Evolutionary conservation across 2,113 vertebrate genomes (phyloP).

Genomic region (Grus americana): DNA sequence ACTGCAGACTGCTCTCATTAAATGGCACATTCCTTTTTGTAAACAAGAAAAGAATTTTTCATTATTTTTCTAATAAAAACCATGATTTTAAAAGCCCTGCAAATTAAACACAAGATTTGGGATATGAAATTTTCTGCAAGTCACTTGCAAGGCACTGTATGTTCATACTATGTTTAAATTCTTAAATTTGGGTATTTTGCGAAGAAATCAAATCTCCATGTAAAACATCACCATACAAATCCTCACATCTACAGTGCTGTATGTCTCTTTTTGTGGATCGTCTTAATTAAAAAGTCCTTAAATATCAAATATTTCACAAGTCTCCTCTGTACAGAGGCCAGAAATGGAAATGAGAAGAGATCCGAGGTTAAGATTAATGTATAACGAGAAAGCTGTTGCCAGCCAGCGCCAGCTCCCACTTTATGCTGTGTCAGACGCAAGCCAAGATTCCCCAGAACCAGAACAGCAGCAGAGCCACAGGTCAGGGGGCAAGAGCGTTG

Average conservation of each 20-base stretch:
- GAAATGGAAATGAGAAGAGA: background rate
- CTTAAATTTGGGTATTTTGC: background rate
- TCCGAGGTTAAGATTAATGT: background rate
- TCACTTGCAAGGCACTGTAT: background rate
- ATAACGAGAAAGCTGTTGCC: background rate
- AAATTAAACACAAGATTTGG: background rate
- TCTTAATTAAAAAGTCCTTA: background rate
- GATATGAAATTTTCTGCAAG: background rate
- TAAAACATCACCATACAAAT: background rate
- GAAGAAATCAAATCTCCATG: background rate
- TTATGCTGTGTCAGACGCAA: conserved; percentile 27
- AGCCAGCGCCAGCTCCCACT: background rate
- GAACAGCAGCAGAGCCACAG: background rate
- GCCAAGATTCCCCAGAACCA: background rate
- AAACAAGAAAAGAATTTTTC: background rate
- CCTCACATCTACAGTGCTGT: background rate
- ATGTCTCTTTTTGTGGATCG: background rate
- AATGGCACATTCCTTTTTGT: background rate
- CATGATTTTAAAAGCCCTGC: background rate
- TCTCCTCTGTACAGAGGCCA: background rate
- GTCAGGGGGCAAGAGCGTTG: background rate
- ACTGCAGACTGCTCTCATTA: background rate
- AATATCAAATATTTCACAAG: background rate
- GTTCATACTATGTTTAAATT: background rate
- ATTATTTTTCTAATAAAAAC: background rate